A percentile compares a stretch with the other conserved stretches of the same genome.
phyloP scores from a whole-genome alignment of 2,797 vertebrate species.

The Siniperca undulata region DNA sequence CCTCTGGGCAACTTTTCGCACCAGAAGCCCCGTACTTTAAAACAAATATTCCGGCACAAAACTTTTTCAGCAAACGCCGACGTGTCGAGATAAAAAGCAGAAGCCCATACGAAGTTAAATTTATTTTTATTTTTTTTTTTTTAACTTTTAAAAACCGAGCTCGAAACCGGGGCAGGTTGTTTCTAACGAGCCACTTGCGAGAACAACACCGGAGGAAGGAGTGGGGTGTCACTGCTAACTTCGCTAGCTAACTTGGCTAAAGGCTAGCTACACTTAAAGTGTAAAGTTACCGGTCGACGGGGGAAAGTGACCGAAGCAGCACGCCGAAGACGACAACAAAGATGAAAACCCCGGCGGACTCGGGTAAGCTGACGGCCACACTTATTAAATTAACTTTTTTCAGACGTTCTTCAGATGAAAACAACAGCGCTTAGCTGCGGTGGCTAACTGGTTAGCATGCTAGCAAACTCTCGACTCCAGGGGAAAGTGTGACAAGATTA shows the following conservation, averaged over 20 bases:
- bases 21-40: constrained; percentile 21
- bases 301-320: constrained; percentile 56
- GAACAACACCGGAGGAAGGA: constrained; percentile 74
- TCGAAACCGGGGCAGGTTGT: constrained; percentile 12
- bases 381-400: background rate
- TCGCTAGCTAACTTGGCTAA: constrained; percentile 66
- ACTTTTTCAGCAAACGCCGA: constrained; percentile 26
- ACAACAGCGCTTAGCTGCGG: constrained; percentile 63
- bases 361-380: constrained; percentile 76
- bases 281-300: constrained; percentile 70
- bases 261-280: constrained; percentile 60
- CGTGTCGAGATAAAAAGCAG: background rate
- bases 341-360: constrained; percentile 86
- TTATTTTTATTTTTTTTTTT: no score
- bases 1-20: constrained; percentile 68
- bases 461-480: constrained; percentile 57
- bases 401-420: constrained; percentile 33
- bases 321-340: constrained; percentile 42
- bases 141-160: background rate
- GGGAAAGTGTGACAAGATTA: constrained; percentile 79
- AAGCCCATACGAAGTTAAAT: background rate
- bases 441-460: constrained; percentile 74
- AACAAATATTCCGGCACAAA: constrained; percentile 27
- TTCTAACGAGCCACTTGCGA: constrained; percentile 48
- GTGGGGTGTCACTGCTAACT: constrained; percentile 72